Percentiles rank a stretch among this genome's conserved stretches.
These are phyloP conservation scores for Drosophila miranda DNA, from an alignment of 1,140 invertebrate genomes.

Conservation along the genomic window DNA sequence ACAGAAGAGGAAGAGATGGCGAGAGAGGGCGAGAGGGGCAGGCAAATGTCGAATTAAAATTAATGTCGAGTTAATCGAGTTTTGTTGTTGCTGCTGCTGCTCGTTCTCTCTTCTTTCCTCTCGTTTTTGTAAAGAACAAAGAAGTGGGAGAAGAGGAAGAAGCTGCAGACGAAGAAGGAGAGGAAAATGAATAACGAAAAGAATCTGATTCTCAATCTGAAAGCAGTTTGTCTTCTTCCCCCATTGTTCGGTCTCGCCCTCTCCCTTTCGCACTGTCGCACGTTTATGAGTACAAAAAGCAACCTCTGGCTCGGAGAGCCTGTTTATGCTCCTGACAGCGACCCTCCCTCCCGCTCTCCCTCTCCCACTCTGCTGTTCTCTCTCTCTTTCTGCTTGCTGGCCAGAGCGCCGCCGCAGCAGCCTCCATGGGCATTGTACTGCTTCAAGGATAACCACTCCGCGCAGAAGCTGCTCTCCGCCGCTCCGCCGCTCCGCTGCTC, in stretches of 20 bases:
- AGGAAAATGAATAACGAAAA: conserved; percentile 42
- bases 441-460: conserved; percentile 78
- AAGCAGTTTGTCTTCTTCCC: conserved; percentile 79
- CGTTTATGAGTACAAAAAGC: too few relatives aligned
- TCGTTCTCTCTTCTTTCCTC: conserved; percentile 30
- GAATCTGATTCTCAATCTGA: conserved; percentile 71
- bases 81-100: conserved; percentile 65
- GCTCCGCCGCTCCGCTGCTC: too few relatives aligned
- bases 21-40: conserved; percentile 23
- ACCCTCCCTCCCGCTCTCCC: not conserved
- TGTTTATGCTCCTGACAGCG: conserved; percentile 42
- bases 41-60: conserved; percentile 77
- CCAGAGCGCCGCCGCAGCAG: conserved; percentile 42
- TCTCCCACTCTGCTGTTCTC: not conserved
- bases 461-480: conserved; percentile 7
- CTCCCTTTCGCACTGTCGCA: conserved; percentile 11
- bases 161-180: conserved; percentile 17
- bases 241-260: conserved; percentile 32
- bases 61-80: conserved; percentile 81
- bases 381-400: conserved; percentile 33
- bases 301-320: conserved; percentile 27
- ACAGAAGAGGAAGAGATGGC: conserved; percentile 25
- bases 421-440: conserved; percentile 77
- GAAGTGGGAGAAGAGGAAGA: conserved; percentile 29
- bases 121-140: conserved; percentile 53